These are phyloP conservation scores for Volucella inanis DNA, from an alignment of 2,888 invertebrate genomes.

Conservation along the genomic window DNA sequence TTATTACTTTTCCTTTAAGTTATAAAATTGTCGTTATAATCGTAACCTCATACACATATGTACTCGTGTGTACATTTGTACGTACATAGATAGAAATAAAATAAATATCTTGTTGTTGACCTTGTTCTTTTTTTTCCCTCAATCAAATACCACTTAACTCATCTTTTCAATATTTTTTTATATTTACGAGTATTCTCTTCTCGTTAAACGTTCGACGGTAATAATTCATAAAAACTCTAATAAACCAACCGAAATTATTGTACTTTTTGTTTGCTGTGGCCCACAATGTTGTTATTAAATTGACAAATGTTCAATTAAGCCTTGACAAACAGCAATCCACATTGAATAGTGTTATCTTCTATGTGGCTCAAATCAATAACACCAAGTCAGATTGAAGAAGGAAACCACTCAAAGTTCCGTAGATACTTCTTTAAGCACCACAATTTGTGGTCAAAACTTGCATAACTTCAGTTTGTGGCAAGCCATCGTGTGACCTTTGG, in stretches of 20 bases:
- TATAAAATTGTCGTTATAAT: too few species aligned
- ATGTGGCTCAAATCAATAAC: constrained; percentile 41
- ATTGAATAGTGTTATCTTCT: neutral
- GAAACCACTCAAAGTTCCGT: constrained; percentile 54
- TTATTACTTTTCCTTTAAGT: too few species aligned
- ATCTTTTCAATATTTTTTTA: neutral
- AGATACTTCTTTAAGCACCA: constrained; percentile 18
- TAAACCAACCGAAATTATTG: constrained; percentile 36
- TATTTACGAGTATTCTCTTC: too few species aligned
- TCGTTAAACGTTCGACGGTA: neutral
- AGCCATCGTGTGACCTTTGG: constrained; percentile 56
- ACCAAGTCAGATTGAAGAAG: constrained; percentile 28
- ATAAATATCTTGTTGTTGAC: constrained; percentile 20
- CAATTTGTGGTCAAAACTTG: constrained; percentile 40
- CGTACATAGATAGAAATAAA: too few species aligned
- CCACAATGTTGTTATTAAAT: constrained; percentile 47
- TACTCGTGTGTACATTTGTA: too few species aligned
- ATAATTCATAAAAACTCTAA: constrained; percentile 54
- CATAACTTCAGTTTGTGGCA: constrained; percentile 40
- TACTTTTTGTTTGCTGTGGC: neutral
- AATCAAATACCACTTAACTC: constrained; percentile 23
- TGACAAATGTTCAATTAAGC: constrained; percentile 26
- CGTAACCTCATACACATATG: too few species aligned
- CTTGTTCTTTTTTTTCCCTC: neutral
- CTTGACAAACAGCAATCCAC: constrained; percentile 23